Conservation (phyloP, 2,797 vertebrate species). For the Melanogrammus aeglefinus region DNA sequence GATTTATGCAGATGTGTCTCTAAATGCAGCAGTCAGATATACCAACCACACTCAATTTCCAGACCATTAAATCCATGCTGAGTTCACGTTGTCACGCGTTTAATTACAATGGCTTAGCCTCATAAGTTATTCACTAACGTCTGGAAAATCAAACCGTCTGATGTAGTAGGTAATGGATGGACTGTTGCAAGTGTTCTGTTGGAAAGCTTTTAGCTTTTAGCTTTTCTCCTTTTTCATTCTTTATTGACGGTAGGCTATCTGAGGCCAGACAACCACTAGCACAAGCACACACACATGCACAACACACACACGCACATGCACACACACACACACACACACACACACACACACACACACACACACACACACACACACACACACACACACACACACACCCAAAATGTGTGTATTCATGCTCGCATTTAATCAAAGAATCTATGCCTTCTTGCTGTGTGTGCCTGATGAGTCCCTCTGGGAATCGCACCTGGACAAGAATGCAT, state of each 20-base stretch:
- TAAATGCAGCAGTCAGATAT: neutral
- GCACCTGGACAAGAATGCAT: neutral
- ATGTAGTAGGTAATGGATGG: neutral
- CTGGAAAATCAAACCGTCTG: neutral
- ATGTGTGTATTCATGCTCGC: neutral
- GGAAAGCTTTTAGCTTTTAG: neutral
- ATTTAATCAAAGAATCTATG: slow-evolving; percentile 26
- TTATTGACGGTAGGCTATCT: slow-evolving; percentile 51
- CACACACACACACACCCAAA: slow-evolving; percentile 7
- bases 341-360: no score
- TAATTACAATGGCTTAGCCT: neutral
- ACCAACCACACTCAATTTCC: neutral
- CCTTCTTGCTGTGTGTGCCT: slow-evolving; percentile 44
- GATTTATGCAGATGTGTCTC: neutral
- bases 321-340: no score
- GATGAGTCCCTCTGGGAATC: slow-evolving; percentile 40
- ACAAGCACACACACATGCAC: neutral
- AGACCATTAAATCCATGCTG: neutral
- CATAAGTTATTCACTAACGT: neutral
- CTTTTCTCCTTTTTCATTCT: no score
- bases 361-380: no score
- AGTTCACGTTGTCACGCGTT: neutral
- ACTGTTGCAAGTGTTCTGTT: neutral
- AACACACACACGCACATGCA: no score
- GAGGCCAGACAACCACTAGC: slow-evolving; percentile 13